Conservation (phyloP, 1,140 invertebrate genomes). For the Araneus ventricosus region DNA sequence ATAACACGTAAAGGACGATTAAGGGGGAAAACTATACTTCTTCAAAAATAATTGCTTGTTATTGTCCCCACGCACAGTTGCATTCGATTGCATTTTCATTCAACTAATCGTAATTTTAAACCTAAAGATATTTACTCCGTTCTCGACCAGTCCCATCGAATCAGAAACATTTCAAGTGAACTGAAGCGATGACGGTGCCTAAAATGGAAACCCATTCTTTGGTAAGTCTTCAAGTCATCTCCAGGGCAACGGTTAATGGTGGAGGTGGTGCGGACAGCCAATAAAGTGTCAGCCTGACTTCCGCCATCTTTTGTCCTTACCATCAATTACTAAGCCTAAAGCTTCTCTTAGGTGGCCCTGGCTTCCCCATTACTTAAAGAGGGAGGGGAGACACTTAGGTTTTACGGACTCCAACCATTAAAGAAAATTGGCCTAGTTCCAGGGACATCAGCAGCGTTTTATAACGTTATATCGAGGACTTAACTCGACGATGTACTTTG, state of each 20-base stretch:
- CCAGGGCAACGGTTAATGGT: constrained; percentile 73
- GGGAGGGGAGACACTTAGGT: constrained; percentile 61
- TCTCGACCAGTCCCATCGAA: too few relatives aligned
- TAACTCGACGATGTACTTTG: not conserved
- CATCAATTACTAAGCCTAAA: constrained; percentile 71
- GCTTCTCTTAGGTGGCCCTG: constrained; percentile 71
- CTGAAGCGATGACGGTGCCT: constrained; percentile 9
- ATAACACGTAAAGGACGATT: too few relatives aligned
- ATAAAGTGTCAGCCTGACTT: constrained; percentile 75
- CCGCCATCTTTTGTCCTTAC: constrained; percentile 74
- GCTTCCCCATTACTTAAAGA: constrained; percentile 70
- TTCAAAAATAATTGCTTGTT: too few relatives aligned
- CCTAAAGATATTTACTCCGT: not conserved
- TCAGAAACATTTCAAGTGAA: not conserved
- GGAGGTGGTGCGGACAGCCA: constrained; percentile 73
- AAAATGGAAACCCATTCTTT: constrained; percentile 3
- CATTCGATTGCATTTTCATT: not conserved
- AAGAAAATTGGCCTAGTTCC: constrained; percentile 74
- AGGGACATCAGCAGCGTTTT: constrained; percentile 62
- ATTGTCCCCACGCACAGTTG: too few relatives aligned
- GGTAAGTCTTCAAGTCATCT: constrained; percentile 64
- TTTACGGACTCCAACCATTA: constrained; percentile 69
- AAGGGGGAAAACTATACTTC: too few relatives aligned
- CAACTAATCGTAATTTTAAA: not conserved
- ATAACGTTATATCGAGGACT: constrained; percentile 63